phyloP scores from a whole-genome alignment of 2,797 vertebrate genomes.

The Fratercula arctica region DNA sequence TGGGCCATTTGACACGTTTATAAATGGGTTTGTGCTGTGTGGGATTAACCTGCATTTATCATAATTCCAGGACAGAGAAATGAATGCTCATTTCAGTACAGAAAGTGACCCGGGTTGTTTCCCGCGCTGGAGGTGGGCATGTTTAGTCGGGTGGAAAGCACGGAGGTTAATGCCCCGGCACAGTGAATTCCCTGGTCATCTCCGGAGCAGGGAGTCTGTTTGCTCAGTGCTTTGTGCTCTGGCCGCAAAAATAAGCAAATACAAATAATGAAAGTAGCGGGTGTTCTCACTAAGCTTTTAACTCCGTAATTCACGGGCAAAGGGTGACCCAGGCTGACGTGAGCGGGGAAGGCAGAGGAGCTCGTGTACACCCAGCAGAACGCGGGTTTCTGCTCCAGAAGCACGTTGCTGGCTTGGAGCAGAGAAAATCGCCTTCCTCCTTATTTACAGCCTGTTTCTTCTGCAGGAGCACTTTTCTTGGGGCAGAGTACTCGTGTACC shows the following conservation, averaged over 20 bases:
- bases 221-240: constrained; percentile 2
- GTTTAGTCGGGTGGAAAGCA: constrained; percentile 41
- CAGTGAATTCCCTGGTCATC: neutral
- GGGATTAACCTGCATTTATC: constrained; percentile 14
- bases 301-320: accelerated
- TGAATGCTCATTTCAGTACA: neutral
- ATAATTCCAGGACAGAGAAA: neutral
- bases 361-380: neutral
- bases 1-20: neutral
- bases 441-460: neutral
- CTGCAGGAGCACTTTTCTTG: neutral
- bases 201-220: neutral
- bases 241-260: neutral
- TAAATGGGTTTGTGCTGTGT: neutral
- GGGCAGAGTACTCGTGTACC: neutral
- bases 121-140: neutral
- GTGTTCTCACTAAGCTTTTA: neutral
- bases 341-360: neutral
- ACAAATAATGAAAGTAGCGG: neutral
- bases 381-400: neutral
- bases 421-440: neutral
- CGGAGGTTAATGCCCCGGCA: neutral
- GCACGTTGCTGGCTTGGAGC: neutral
- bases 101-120: neutral
- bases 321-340: neutral